A percentile compares a stretch with the other conserved stretches of the same genome.
Conservation (phyloP, 2,113 vertebrate species). For the Urocitellus parryii region DNA sequence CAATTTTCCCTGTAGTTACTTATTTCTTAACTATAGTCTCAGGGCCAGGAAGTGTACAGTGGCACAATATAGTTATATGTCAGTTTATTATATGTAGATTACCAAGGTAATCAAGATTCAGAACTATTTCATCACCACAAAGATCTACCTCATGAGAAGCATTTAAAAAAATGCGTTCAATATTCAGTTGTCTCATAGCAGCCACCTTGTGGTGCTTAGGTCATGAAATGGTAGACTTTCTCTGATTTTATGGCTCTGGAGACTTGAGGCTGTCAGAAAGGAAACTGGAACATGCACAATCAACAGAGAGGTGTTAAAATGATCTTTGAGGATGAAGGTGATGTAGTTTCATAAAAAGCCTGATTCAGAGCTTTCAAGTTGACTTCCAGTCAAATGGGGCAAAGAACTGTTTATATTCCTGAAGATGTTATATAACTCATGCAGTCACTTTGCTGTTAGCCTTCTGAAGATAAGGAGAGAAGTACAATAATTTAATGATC, state of each 20-base stretch:
- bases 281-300: not conserved
- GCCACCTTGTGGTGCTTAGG: not conserved
- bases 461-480: conserved; percentile 39
- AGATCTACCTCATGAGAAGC: not conserved
- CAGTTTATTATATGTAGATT: not conserved
- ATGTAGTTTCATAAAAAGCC: not conserved
- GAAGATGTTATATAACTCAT: not conserved
- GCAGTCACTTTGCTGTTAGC: not conserved
- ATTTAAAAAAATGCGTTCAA: not conserved
- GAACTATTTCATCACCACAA: not conserved
- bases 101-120: not conserved
- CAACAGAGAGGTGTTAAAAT: not conserved
- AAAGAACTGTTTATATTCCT: conserved; percentile 5
- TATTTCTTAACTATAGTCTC: not conserved
- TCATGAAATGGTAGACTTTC: not conserved
- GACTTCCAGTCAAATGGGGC: not conserved
- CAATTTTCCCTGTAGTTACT: not conserved
- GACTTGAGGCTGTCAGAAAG: not conserved
- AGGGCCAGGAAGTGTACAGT: not conserved
- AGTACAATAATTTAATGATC: not conserved
- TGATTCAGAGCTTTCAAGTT: not conserved
- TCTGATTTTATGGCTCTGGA: not conserved
- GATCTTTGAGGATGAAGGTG: not conserved
- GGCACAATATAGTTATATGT: not conserved
- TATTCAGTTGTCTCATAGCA: not conserved